Evolutionary conservation across 2,888 invertebrate species (phyloP).

Genomic region (Eupithecia insigniata): DNA sequence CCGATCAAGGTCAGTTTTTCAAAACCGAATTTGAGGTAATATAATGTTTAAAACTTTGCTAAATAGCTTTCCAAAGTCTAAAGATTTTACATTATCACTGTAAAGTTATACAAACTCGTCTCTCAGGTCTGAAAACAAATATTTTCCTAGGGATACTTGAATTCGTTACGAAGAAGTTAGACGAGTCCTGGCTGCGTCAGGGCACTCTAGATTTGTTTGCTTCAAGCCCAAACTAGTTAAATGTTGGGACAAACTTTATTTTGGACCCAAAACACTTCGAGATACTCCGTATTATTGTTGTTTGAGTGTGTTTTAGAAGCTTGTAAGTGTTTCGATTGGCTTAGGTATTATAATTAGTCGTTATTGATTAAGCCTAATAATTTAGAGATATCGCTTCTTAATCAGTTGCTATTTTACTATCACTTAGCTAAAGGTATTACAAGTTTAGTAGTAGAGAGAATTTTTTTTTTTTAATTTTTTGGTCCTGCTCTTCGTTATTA

Average conservation of each 20-base stretch:
- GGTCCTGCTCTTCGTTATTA: not conserved
- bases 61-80: not conserved
- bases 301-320: constrained; percentile 61
- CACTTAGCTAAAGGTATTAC: no score
- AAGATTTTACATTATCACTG: not conserved
- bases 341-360: not conserved
- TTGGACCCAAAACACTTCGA: constrained; percentile 66
- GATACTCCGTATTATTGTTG: constrained; percentile 73
- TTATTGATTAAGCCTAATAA: not conserved
- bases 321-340: constrained; percentile 18
- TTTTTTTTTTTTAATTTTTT: no score
- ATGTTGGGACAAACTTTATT: constrained; percentile 78
- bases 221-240: constrained; percentile 80
- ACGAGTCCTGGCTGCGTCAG: constrained; percentile 59
- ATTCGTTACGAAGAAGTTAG: constrained; percentile 63
- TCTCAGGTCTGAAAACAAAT: constrained; percentile 53
- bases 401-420: no score
- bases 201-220: constrained; percentile 74
- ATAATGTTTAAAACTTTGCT: not conserved
- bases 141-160: constrained; percentile 63
- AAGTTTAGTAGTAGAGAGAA: no score
- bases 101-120: not conserved
- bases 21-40: not conserved
- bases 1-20: not conserved
- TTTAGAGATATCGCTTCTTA: not conserved